Evolutionary conservation across 2,113 vertebrate genomes (phyloP).

Genomic region (Oreochromis niloticus): DNA sequence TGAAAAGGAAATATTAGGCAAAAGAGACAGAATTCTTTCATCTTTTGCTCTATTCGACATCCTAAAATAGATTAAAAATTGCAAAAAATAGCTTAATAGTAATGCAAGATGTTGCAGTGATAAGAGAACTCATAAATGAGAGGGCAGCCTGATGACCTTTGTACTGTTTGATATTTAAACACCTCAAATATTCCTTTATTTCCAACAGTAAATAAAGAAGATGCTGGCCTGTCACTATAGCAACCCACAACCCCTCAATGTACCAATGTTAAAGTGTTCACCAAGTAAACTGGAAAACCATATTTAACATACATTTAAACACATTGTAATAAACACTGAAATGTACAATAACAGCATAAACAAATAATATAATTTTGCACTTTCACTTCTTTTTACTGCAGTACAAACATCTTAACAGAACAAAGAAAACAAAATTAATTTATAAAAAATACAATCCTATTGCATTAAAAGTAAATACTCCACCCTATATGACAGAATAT

Average conservation of each 20-base stretch:
- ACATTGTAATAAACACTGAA: background rate
- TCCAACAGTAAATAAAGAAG: background rate
- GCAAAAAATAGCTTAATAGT: background rate
- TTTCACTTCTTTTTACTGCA: background rate
- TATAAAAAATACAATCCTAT: background rate
- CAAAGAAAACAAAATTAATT: background rate
- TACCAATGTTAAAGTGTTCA: background rate
- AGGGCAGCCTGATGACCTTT: background rate
- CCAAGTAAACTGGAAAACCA: background rate
- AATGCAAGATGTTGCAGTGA: background rate
- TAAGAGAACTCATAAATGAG: background rate
- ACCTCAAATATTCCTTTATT: background rate
- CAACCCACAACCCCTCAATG: background rate
- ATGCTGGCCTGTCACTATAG: background rate
- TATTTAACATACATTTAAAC: background rate
- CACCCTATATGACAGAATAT: background rate
- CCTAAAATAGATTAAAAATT: background rate
- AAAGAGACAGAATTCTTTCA: background rate
- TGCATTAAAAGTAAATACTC: background rate
- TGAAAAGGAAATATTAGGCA: background rate
- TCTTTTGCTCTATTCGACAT: rapidly evolving
- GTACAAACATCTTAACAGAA: background rate
- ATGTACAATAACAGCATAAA: background rate
- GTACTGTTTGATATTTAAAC: background rate
- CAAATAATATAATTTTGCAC: background rate